These are phyloP conservation scores for Phenganax subtilis DNA, from an alignment of 92 coral and sea anemone genomes.

Conservation along the genomic window DNA sequence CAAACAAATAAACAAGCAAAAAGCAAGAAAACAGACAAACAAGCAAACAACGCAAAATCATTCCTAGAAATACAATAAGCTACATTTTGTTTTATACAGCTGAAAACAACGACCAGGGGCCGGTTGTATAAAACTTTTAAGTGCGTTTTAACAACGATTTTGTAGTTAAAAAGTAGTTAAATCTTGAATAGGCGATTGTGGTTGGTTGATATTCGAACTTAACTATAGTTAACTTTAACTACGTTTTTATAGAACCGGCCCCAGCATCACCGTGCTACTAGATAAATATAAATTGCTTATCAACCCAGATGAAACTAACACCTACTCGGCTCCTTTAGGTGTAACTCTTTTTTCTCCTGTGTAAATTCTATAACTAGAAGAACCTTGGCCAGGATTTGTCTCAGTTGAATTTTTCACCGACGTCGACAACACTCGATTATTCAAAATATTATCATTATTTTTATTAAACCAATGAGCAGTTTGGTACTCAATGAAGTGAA, in stretches of 20 bases:
- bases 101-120: not conserved
- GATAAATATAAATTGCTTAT: too few species aligned
- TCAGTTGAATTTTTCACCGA: slow-evolving; percentile 59
- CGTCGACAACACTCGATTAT: slow-evolving; percentile 70
- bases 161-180: too few species aligned
- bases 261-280: too few species aligned
- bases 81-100: not conserved
- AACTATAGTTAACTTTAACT: too few species aligned
- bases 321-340: slow-evolving; percentile 91
- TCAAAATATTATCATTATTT: slow-evolving; percentile 58
- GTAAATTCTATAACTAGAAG: slow-evolving; percentile 67
- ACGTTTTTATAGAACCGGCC: too few species aligned
- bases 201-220: too few species aligned
- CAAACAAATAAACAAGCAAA: not conserved
- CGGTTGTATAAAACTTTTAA: too few species aligned
- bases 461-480: slow-evolving; percentile 88
- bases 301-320: too few species aligned
- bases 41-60: not conserved
- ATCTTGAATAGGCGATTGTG: too few species aligned
- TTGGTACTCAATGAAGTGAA: slow-evolving; percentile 85
- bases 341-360: slow-evolving; percentile 77
- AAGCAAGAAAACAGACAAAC: not conserved
- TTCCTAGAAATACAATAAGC: too few species aligned
- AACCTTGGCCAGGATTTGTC: slow-evolving; percentile 52
- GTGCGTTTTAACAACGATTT: too few species aligned